Evolutionary conservation across 1,140 invertebrate genomes (phyloP).

Genomic region (Orius laevigatus): DNA sequence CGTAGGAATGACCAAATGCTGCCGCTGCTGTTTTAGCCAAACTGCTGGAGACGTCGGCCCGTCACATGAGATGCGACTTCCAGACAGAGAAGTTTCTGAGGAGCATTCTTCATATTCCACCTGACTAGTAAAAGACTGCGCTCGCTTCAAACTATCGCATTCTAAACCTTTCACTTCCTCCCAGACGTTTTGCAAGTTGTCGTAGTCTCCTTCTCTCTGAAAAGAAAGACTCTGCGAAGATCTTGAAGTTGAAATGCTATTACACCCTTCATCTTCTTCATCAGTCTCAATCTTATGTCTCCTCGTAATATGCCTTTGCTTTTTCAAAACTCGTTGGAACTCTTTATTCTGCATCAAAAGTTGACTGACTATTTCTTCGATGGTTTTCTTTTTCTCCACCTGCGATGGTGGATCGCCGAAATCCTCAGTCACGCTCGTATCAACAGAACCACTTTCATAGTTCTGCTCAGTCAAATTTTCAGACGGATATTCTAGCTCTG

Average conservation of each 20-base stretch:
- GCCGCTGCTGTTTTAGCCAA: constrained; percentile 40
- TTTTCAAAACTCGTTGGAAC: constrained; percentile 59
- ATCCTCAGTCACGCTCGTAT: constrained; percentile 18
- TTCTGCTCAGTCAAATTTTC: constrained; percentile 2
- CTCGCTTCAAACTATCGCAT: constrained; percentile 17
- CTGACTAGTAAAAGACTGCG: constrained; percentile 21
- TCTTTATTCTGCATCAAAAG: constrained; percentile 68
- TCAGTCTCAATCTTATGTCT: constrained; percentile 34
- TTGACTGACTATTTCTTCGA: constrained; percentile 67
- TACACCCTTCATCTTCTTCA: constrained; percentile 33
- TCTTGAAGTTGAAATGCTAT: constrained; percentile 3
- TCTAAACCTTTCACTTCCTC: constrained; percentile 18
- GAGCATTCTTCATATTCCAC: constrained; percentile 16
- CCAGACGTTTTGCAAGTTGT: constrained; percentile 33
- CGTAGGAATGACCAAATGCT: constrained; percentile 29
- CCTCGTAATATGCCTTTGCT: constrained; percentile 42
- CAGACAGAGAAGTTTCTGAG: constrained; percentile 13
- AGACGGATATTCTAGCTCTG: not conserved
- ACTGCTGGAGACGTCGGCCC: constrained; percentile 39
- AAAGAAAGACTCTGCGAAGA: constrained; percentile 11
- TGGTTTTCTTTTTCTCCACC: constrained; percentile 31
- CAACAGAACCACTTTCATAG: constrained; percentile 3
- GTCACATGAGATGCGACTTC: constrained; percentile 22
- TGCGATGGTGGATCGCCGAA: constrained; percentile 19
- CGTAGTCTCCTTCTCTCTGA: constrained; percentile 28